phyloP scores from a whole-genome alignment of 1,140 invertebrate genomes.

The Forficula auricularia region DNA sequence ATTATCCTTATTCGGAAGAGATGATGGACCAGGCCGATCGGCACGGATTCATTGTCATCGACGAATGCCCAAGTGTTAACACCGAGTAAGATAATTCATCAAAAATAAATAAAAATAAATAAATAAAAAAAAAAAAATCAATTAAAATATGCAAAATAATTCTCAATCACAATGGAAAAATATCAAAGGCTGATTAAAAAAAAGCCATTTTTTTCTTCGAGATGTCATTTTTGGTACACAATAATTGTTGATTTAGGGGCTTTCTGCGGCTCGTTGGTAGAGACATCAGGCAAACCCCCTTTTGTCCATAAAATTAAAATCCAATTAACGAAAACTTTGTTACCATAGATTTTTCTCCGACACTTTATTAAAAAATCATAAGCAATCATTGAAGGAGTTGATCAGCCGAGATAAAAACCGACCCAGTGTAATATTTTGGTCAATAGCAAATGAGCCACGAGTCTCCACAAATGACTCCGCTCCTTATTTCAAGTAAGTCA shows the following conservation, averaged over 20 bases:
- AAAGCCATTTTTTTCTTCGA: too few relatives aligned
- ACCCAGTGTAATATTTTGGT: slow-evolving; percentile 41
- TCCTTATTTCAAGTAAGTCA: slow-evolving; percentile 32
- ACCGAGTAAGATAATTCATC: slow-evolving; percentile 42
- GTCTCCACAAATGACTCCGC: slow-evolving; percentile 23
- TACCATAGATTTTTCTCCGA: background rate
- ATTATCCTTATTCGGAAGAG: slow-evolving; percentile 98
- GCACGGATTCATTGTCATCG: slow-evolving; percentile 86
- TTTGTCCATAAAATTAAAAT: background rate
- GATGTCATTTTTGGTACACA: too few relatives aligned
- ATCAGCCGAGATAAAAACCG: slow-evolving; percentile 37
- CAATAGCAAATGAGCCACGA: slow-evolving; percentile 39
- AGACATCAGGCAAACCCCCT: too few relatives aligned
- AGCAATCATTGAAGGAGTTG: slow-evolving; percentile 32
- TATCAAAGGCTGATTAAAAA: too few relatives aligned
- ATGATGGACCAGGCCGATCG: slow-evolving; percentile 88
- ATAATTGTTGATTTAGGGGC: too few relatives aligned
- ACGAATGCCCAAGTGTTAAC: slow-evolving; percentile 88
- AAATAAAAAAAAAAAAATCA: background rate
- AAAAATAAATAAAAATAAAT: background rate
- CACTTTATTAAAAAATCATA: slow-evolving; percentile 29
- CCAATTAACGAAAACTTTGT: background rate
- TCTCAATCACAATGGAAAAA: background rate
- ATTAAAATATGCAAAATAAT: background rate
- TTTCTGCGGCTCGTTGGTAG: too few relatives aligned